Conservation (phyloP, 2,888 invertebrate species). For the Neelides folsomi region DNA sequence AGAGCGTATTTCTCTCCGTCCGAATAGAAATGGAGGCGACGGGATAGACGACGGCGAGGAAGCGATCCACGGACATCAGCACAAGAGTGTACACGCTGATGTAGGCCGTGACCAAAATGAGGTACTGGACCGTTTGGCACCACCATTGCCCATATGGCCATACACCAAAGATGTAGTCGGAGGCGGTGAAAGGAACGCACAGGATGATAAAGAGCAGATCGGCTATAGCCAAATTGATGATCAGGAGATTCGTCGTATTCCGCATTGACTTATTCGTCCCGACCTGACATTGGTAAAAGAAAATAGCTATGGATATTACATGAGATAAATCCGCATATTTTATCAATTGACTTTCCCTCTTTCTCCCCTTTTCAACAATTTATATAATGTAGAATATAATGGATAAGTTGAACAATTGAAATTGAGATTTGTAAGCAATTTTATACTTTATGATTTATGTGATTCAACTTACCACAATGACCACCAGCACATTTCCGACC, state of each 20-base stretch:
- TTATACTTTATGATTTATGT: constrained; percentile 45
- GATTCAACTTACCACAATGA: constrained; percentile 63
- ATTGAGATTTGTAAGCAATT: neutral
- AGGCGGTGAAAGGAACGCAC: constrained; percentile 87
- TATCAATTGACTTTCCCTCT: too few relatives aligned
- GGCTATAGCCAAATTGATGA: constrained; percentile 77
- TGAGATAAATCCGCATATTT: too few relatives aligned
- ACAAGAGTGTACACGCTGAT: constrained; percentile 87
- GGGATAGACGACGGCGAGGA: constrained; percentile 85
- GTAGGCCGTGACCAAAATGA: constrained; percentile 82
- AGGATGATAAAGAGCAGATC: constrained; percentile 82
- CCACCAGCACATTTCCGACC: constrained; percentile 75
- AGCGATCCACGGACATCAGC: constrained; percentile 79
- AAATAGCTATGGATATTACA: too few relatives aligned
- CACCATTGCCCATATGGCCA: constrained; percentile 84
- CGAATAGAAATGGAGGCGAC: constrained; percentile 72
- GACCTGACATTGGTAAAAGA: too few relatives aligned
- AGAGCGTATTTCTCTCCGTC: constrained; percentile 64
- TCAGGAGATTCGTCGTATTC: constrained; percentile 80
- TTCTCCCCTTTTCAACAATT: neutral
- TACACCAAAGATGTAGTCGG: constrained; percentile 69
- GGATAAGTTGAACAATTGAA: neutral
- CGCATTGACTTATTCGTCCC: constrained; percentile 49
- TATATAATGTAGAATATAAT: neutral
- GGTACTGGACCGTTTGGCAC: constrained; percentile 82